Percentiles rank a stretch among this genome's conserved stretches.
These are phyloP conservation scores for Eciton burchellii DNA, from an alignment of 1,140 invertebrate genomes.

Conservation along the genomic window DNA sequence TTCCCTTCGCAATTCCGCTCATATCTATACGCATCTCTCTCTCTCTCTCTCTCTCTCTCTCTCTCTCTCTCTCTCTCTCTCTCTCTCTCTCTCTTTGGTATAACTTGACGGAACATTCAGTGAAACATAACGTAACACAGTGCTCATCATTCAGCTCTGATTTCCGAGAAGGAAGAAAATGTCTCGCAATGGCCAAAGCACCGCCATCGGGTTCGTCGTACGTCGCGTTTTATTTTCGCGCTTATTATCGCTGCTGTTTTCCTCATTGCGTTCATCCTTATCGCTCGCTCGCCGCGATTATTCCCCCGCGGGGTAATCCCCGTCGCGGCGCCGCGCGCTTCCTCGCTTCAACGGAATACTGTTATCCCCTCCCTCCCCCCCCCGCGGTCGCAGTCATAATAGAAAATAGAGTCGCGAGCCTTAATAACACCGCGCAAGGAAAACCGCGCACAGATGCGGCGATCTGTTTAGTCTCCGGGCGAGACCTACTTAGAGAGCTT, in stretches of 20 bases:
- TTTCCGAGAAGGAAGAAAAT: too few species aligned
- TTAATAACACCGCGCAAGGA: slow-evolving; percentile 19
- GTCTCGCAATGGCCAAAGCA: too few species aligned
- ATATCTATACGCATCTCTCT: too few species aligned
- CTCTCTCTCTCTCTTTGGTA: background rate
- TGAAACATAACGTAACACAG: too few species aligned
- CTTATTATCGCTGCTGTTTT: background rate
- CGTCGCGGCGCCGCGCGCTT: too few species aligned
- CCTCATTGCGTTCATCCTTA: background rate
- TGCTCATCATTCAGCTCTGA: too few species aligned
- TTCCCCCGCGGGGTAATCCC: too few species aligned
- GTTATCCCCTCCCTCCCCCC: slow-evolving; percentile 23
- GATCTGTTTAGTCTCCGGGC: slow-evolving; percentile 44
- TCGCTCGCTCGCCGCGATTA: too few species aligned
- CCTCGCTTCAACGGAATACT: slow-evolving; percentile 7
- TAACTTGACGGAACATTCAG: too few species aligned
- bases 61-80: background rate
- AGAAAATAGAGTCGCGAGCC: slow-evolving; percentile 43
- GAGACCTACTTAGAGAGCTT: slow-evolving; percentile 35
- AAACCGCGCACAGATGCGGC: slow-evolving; percentile 33
- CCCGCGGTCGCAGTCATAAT: slow-evolving; percentile 36
- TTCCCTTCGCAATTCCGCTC: background rate
- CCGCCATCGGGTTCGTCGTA: background rate
- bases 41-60: background rate
- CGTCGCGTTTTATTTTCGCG: too few species aligned